Conservation (phyloP, 2,797 vertebrate genomes). For the Cebuella pygmaea region DNA sequence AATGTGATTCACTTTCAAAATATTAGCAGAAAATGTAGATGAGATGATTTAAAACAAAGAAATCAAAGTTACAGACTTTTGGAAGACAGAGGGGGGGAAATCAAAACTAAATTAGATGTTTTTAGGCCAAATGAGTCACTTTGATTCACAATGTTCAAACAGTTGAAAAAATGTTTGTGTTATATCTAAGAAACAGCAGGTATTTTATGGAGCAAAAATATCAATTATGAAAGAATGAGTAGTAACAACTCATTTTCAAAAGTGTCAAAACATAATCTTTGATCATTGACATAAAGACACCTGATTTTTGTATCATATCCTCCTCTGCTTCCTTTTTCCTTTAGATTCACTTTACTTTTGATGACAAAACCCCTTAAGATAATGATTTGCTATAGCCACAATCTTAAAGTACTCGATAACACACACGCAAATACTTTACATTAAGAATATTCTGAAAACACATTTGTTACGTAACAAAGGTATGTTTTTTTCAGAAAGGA, state of each 20-base stretch:
- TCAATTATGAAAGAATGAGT: constrained; percentile 76
- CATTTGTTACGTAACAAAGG: background rate
- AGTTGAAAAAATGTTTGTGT: constrained; percentile 59
- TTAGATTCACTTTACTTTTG: constrained; percentile 71
- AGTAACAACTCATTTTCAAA: constrained; percentile 80
- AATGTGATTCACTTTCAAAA: background rate
- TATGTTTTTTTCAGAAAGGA: background rate
- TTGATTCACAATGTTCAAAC: constrained; percentile 62
- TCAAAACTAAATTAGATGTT: background rate
- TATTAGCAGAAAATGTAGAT: constrained; percentile 23
- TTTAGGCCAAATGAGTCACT: background rate
- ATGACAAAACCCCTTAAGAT: constrained; percentile 75
- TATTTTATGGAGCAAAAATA: constrained; percentile 76
- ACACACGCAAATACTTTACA: constrained; percentile 51
- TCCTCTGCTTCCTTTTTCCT: background rate
- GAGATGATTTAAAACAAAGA: constrained; percentile 69
- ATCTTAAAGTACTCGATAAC: constrained; percentile 49
- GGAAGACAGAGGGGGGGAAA: background rate
- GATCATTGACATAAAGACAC: constrained; percentile 80
- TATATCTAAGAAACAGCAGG: constrained; percentile 77
- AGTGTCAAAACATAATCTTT: constrained; percentile 81
- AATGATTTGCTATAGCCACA: constrained; percentile 70
- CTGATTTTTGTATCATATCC: constrained; percentile 57
- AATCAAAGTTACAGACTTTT: constrained; percentile 33
- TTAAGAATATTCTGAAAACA: constrained; percentile 41